Evolutionary conservation across 2,888 invertebrate genomes (phyloP).

Genomic region (Pediacus dermestoides): DNA sequence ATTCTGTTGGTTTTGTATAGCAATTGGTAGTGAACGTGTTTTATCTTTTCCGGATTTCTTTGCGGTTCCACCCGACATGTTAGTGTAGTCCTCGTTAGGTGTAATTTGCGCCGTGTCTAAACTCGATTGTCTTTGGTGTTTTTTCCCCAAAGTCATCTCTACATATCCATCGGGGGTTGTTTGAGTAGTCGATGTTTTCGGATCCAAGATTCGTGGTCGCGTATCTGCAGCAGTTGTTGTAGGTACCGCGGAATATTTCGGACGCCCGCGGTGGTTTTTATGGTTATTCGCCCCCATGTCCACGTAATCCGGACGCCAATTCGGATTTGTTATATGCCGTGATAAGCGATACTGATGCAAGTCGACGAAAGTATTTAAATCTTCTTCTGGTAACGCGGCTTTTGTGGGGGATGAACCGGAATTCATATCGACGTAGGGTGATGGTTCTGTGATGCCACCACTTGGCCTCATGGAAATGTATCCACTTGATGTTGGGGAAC

Average conservation of each 20-base stretch:
- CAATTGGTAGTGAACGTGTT: constrained; percentile 61
- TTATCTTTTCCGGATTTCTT: constrained; percentile 34
- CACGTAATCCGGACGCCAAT: constrained; percentile 49
- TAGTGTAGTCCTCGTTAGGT: constrained; percentile 53
- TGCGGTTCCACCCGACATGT: constrained; percentile 46
- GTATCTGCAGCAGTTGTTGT: too few species aligned
- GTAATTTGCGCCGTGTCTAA: constrained; percentile 37
- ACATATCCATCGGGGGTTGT: constrained; percentile 60
- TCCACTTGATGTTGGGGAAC: constrained; percentile 30
- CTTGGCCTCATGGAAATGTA: constrained; percentile 51
- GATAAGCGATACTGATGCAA: constrained; percentile 6
- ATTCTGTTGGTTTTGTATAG: constrained; percentile 51
- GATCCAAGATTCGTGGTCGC: too few species aligned
- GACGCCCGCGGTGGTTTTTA: too few species aligned
- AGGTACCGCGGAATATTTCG: too few species aligned
- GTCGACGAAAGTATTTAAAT: constrained; percentile 14
- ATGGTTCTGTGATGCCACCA: constrained; percentile 28
- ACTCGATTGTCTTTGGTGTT: constrained; percentile 39
- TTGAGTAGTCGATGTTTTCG: too few species aligned
- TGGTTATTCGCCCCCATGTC: constrained; percentile 41
- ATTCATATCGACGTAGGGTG: constrained; percentile 30
- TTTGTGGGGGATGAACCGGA: constrained; percentile 20
- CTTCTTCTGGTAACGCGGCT: background rate
- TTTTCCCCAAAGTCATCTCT: constrained; percentile 58
- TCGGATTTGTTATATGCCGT: too few species aligned